Evolutionary conservation across 2,113 vertebrate species (phyloP).

Genomic region (Ceyx margarethae): DNA sequence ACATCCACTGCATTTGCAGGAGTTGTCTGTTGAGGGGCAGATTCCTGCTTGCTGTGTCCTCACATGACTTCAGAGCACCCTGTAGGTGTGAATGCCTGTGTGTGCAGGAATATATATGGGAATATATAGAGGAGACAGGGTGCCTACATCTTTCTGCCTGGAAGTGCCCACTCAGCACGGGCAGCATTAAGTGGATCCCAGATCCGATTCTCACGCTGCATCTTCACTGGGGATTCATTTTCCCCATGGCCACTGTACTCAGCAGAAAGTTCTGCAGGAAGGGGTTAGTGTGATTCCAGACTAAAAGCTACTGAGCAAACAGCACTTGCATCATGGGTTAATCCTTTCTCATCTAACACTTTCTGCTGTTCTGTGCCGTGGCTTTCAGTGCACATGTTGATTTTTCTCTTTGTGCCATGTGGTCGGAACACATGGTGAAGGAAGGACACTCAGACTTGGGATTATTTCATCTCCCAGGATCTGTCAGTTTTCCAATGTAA

Average conservation of each 20-base stretch:
- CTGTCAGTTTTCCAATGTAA: neutral
- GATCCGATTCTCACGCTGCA: neutral
- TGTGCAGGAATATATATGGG: too few relatives aligned
- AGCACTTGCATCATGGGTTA: neutral
- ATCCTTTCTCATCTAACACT: neutral
- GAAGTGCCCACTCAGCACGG: neutral
- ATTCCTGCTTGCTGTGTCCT: neutral
- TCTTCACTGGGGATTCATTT: neutral
- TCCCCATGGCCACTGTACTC: neutral
- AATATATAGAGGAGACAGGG: neutral
- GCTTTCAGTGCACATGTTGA: neutral
- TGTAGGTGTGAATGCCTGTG: neutral
- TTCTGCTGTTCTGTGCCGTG: neutral
- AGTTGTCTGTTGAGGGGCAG: neutral
- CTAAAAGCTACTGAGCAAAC: neutral
- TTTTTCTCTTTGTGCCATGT: neutral
- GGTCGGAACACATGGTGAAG: neutral
- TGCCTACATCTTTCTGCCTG: slow-evolving; percentile 11
- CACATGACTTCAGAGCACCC: neutral
- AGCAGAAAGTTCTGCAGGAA: neutral
- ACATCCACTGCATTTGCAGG: neutral
- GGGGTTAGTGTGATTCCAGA: neutral
- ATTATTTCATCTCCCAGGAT: neutral
- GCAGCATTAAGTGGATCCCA: neutral
- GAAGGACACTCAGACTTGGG: neutral